Conservation (phyloP, 2,113 vertebrate genomes). For the Saccopteryx bilineata region DNA sequence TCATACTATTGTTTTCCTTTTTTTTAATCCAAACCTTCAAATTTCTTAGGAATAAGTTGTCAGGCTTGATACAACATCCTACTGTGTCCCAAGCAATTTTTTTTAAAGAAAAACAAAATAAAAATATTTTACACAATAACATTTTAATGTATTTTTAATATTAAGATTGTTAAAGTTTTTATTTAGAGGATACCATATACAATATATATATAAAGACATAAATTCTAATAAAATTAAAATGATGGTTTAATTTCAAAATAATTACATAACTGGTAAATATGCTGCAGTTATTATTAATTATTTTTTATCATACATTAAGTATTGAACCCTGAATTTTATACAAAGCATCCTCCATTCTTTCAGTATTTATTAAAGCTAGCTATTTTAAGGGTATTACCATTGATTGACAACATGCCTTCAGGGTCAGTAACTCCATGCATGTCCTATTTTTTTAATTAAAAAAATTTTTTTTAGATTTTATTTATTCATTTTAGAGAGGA, state of each 20-base stretch:
- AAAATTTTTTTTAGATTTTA: too few species aligned
- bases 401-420: background rate
- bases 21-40: constrained; percentile 75
- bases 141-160: background rate
- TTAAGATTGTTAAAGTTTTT: background rate
- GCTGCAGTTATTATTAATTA: background rate
- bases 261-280: background rate
- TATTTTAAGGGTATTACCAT: background rate
- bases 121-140: constrained; percentile 9
- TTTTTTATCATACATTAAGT: background rate
- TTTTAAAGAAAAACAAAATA: constrained; percentile 73
- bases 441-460: background rate
- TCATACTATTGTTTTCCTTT: constrained; percentile 70
- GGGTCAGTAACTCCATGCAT: background rate
- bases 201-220: background rate
- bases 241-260: background rate
- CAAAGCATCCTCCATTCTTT: background rate
- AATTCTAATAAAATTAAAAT: constrained; percentile 9
- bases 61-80: constrained; percentile 79
- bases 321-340: background rate
- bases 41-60: constrained; percentile 72
- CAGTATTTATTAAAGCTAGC: background rate
- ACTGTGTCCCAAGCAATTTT: constrained; percentile 56
- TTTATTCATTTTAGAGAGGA: too few species aligned
- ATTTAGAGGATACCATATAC: background rate